Evolutionary conservation across 2,113 vertebrate species (phyloP).

Genomic region (Athene cunicularia): DNA sequence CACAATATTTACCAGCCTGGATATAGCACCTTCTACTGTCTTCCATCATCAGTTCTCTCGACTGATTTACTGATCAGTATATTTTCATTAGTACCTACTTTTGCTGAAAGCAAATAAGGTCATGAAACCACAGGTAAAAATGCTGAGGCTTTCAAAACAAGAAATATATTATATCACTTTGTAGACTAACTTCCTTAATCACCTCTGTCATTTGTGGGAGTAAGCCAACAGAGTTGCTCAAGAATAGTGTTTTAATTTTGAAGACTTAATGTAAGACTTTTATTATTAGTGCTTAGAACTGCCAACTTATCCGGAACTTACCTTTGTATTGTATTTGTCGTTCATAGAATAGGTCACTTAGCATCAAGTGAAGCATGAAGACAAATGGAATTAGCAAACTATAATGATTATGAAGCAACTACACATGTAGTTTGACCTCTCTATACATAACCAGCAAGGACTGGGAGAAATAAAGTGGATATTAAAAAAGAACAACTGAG

Average conservation of each 20-base stretch:
- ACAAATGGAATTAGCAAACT: background rate
- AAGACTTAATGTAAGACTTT: background rate
- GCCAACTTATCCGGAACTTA: background rate
- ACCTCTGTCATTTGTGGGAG: background rate
- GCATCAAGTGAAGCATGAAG: background rate
- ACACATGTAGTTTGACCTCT: background rate
- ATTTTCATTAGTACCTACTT: background rate
- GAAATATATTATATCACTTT: background rate
- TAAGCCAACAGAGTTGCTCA: background rate
- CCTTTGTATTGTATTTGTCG: background rate
- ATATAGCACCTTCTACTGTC: background rate
- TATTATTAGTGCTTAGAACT: background rate
- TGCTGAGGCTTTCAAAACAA: slow-evolving; percentile 3
- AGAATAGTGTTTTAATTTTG: background rate
- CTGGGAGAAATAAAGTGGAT: background rate
- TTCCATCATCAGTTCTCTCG: background rate
- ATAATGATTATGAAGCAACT: background rate
- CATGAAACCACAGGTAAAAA: background rate
- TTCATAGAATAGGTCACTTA: background rate
- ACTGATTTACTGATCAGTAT: background rate
- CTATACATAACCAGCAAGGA: background rate
- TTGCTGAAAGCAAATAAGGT: background rate
- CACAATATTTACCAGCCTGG: background rate
- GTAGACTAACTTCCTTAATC: slow-evolving; percentile 21
- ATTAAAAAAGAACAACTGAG: background rate